Evolutionary conservation across 2,113 vertebrate genomes (phyloP).

Genomic region (Dromiciops gliroides): DNA sequence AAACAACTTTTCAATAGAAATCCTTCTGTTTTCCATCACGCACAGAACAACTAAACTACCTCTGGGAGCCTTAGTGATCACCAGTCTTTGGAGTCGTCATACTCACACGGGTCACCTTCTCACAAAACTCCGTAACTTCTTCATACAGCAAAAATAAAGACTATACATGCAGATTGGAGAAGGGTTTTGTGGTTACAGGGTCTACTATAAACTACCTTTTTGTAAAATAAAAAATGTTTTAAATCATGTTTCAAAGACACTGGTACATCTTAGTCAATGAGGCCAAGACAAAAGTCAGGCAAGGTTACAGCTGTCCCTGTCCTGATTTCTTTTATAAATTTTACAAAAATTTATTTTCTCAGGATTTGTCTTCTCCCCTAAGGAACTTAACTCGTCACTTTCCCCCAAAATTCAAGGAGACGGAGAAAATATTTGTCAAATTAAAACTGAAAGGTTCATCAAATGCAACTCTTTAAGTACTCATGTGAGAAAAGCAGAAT

Average conservation of each 20-base stretch:
- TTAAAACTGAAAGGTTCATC: background rate
- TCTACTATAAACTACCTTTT: background rate
- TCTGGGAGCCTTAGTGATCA: background rate
- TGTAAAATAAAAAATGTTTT: background rate
- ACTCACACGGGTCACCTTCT: background rate
- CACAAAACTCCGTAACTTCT: background rate
- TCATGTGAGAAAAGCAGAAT: background rate
- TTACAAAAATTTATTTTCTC: background rate
- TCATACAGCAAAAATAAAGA: background rate
- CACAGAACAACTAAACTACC: background rate
- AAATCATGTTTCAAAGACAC: background rate
- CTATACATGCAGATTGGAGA: background rate
- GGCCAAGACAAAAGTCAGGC: background rate
- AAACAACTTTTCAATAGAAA: background rate
- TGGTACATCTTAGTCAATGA: background rate
- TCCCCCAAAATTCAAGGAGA: background rate
- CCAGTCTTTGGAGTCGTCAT: background rate
- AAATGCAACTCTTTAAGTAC: background rate
- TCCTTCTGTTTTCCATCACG: background rate
- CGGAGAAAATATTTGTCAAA: background rate
- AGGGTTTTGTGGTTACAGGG: background rate
- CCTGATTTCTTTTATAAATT: background rate
- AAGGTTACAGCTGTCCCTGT: background rate
- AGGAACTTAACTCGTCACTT: background rate
- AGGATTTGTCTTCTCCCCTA: background rate